Conservation (phyloP, 2,888 invertebrate species). For the Pilophorus perplexus region DNA sequence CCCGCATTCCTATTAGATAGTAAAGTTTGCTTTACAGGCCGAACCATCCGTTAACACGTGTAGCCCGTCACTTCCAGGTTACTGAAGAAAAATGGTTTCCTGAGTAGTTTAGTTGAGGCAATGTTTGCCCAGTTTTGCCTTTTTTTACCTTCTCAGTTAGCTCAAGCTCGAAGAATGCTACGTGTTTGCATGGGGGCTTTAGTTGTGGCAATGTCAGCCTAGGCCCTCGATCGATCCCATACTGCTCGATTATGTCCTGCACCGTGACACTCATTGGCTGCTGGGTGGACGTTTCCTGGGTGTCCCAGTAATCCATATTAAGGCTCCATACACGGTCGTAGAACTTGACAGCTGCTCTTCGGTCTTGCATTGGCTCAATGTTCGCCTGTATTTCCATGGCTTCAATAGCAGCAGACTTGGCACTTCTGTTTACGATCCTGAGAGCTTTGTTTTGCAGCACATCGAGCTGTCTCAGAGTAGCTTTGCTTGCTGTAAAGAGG, state of each 20-base stretch:
- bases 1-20: too few species aligned
- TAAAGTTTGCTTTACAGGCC: too few species aligned
- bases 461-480: neutral
- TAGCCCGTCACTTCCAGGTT: neutral
- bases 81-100: too few species aligned
- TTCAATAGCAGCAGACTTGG: neutral
- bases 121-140: too few species aligned
- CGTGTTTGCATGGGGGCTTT: neutral
- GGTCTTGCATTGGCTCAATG: too few species aligned
- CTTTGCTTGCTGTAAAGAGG: too few species aligned
- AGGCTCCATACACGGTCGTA: neutral
- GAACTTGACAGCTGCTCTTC: neutral
- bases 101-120: too few species aligned
- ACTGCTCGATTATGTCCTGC: neutral
- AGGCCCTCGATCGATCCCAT: neutral
- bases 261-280: neutral
- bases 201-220: neutral
- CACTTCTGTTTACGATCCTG: neutral
- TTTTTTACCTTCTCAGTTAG: neutral
- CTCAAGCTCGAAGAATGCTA: neutral
- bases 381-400: neutral
- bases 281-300: neutral
- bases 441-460: too few species aligned
- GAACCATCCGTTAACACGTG: neutral
- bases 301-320: too few species aligned